Base-by-base conservation (phyloP, 2,888 invertebrate species). In the Gastrophysa polygoni region DNA sequence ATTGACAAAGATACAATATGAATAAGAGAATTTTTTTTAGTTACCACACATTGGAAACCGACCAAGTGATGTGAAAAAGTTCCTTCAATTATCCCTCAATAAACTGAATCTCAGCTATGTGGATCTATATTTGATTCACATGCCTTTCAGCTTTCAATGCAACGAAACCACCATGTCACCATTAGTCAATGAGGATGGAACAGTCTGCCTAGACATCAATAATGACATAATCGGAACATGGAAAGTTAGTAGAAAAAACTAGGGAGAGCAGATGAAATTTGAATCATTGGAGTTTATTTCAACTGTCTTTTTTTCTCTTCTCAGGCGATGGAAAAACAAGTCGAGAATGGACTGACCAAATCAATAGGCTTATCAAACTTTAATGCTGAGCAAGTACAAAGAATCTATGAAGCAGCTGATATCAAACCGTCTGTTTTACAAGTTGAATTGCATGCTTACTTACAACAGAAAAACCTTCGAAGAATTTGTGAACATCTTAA, bases 331-430 rank as follows among this genome's bases (percentile, higher is more conserved):
- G 91, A 92, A 78, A 81, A 86, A 54, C 80, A 80, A 71, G 89
- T 91, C 49, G 84, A 84, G 66, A 81, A 83, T 55, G 91, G 91
- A 2, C 81, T 85, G 18, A 80, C 86, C 0, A 88, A 85, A 74
- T 86, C 91, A n/a, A 87, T 94, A 67, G 93, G 93, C 2, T 76
- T 93, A 54, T 93, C 93, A 52, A 94, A 94, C 80, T 93, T 91
- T 80, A 92, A 90, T 75, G 83, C 84, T 61, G 76, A 81, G 14
- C 94, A 94, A 82, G 84, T 93, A 57, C 76, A 83, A 66, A 83
- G 84, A 63, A 86, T 93, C 58, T 84, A 88, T 68, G 81, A 86
- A 16, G 78, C 77, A 20, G 85, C 89, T 0, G 83, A 82, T 51
- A 84, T 92, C 47, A 89, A 88, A 76, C 93, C 93, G 1, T 86